Percentiles rank a stretch among this genome's conserved stretches.
Conservation (phyloP, 2,888 invertebrate genomes). For the Mythimna impura region DNA sequence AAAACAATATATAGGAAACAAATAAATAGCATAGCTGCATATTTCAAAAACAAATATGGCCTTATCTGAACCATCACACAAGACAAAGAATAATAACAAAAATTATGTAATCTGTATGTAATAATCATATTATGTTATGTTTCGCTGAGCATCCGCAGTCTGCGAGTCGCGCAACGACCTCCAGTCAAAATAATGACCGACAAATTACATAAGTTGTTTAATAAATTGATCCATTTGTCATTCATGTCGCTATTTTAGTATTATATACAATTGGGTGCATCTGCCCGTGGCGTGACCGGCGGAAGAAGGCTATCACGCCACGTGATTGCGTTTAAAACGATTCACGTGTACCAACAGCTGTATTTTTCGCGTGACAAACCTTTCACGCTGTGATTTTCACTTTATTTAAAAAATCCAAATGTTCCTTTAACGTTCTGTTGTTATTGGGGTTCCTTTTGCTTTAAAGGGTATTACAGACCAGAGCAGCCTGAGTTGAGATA, state of each 20-base stretch:
- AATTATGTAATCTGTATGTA: background rate
- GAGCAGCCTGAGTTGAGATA: too few species aligned
- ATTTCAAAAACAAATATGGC: background rate
- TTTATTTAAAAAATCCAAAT: slow-evolving; percentile 8
- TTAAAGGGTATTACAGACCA: background rate
- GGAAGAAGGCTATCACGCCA: slow-evolving; percentile 72
- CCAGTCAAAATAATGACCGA: slow-evolving; percentile 49
- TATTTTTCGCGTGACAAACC: slow-evolving; percentile 29
- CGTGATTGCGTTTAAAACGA: slow-evolving; percentile 57
- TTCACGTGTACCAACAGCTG: slow-evolving; percentile 58
- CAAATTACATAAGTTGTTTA: slow-evolving; percentile 58
- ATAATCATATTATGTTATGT: slow-evolving; percentile 18
- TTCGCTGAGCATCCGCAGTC: slow-evolving; percentile 18
- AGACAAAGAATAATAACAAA: slow-evolving; percentile 15
- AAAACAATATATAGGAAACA: too few species aligned
- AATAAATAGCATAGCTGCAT: too few species aligned
- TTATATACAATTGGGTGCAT: slow-evolving; percentile 68
- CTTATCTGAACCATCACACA: background rate
- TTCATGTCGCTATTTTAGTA: slow-evolving; percentile 65
- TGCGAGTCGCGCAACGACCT: background rate
- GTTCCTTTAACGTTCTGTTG: too few species aligned
- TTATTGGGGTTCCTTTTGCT: background rate
- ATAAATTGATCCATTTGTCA: slow-evolving; percentile 70
- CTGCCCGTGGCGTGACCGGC: slow-evolving; percentile 65
- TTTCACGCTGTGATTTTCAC: slow-evolving; percentile 17